Evolutionary conservation across 2,797 vertebrate species (phyloP).

Genomic region (Pangasius macronema): DNA sequence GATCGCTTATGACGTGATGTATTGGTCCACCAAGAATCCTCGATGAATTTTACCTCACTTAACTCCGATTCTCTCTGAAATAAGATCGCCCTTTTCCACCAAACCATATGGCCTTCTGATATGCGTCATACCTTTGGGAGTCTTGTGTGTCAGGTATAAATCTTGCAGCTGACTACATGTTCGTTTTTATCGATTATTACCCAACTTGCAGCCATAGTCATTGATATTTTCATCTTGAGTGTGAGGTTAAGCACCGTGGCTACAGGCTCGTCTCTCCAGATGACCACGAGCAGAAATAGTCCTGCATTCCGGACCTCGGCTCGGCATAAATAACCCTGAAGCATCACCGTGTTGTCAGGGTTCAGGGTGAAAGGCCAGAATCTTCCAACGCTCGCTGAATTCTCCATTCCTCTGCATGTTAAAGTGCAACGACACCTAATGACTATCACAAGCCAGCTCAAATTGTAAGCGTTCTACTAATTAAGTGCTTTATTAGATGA

Average conservation of each 20-base stretch:
- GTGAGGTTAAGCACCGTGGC: not conserved
- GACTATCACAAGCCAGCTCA: not conserved
- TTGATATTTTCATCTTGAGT: not conserved
- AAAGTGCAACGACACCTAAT: conserved; percentile 27
- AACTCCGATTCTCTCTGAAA: not conserved
- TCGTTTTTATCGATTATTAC: not conserved
- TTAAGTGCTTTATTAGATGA: not conserved
- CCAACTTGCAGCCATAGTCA: not conserved
- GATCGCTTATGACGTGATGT: not conserved
- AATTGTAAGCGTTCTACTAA: not conserved
- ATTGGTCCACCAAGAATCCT: not conserved
- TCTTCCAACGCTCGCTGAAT: conserved; percentile 24
- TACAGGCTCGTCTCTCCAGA: conserved; percentile 3
- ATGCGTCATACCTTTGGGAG: not conserved
- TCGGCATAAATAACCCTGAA: conserved; percentile 46
- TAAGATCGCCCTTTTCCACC: not conserved
- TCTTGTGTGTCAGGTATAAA: not conserved
- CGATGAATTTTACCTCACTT: not conserved
- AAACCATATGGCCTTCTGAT: not conserved
- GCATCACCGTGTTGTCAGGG: conserved; percentile 13
- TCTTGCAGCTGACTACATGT: not conserved
- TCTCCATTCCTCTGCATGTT: conserved; percentile 4
- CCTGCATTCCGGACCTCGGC: conserved; percentile 15
- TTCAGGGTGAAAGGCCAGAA: conserved; percentile 39
- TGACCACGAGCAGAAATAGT: conserved; percentile 33